Evolutionary conservation across 2,113 vertebrate genomes (phyloP).

Genomic region (Psettodes erumei): DNA sequence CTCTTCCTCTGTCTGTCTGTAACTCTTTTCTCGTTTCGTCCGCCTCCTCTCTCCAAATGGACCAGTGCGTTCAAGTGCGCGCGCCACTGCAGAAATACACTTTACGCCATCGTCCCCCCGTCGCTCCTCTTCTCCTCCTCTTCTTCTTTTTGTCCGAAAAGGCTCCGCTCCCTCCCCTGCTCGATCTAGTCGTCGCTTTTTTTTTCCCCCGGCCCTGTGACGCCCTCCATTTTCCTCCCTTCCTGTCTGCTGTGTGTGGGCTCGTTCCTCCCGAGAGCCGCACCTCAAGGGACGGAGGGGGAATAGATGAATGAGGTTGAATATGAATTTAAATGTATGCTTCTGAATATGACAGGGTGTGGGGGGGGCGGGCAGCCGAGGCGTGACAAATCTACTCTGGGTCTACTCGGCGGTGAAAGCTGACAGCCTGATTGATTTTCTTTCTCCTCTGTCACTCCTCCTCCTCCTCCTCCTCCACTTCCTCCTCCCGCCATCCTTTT

Average conservation of each 20-base stretch:
- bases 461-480: constrained; percentile 24
- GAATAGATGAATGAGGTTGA: constrained; percentile 33
- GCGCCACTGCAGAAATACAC: constrained; percentile 28
- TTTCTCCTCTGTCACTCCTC: constrained; percentile 17
- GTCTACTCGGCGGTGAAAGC: constrained; percentile 34
- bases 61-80: constrained; percentile 39
- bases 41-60: constrained; percentile 9
- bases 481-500: constrained; percentile 35
- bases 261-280: constrained; percentile 1
- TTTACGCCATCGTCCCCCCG: background rate
- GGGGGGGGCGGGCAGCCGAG: constrained; percentile 3
- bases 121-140: background rate
- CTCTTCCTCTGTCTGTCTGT: constrained; percentile 36
- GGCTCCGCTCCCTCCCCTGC: background rate
- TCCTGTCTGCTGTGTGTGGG: constrained; percentile 17
- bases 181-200: constrained; percentile 24
- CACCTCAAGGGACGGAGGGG: constrained; percentile 31
- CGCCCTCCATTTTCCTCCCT: constrained; percentile 18
- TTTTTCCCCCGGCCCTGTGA: no score
- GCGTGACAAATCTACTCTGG: constrained; percentile 32
- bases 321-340: constrained; percentile 45
- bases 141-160: background rate
- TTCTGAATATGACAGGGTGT: constrained; percentile 1
- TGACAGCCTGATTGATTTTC: constrained; percentile 56
- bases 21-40: constrained; percentile 8